These are phyloP conservation scores for Itoplectis maculator DNA, from an alignment of 2,888 invertebrate genomes.

Conservation along the genomic window DNA sequence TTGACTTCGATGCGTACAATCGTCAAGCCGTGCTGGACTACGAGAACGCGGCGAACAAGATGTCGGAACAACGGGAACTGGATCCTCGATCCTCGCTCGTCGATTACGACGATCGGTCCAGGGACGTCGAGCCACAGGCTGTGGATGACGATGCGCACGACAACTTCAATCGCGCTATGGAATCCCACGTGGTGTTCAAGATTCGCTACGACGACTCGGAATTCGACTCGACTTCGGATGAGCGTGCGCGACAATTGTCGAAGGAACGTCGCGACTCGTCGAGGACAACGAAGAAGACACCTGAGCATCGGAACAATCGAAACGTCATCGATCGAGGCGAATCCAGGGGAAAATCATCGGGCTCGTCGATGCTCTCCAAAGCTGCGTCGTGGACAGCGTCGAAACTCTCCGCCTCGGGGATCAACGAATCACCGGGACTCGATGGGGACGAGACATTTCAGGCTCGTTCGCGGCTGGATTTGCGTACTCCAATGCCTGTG, in stretches of 20 bases:
- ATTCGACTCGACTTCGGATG: slow-evolving; percentile 78
- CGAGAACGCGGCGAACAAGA: slow-evolving; percentile 77
- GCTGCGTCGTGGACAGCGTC: not conserved
- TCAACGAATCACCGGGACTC: not conserved
- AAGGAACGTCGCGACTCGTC: not conserved
- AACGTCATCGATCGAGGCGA: not conserved
- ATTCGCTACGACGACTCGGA: slow-evolving; percentile 81
- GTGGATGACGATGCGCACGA: slow-evolving; percentile 62
- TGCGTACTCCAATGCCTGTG: slow-evolving; percentile 69
- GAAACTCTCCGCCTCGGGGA: slow-evolving; percentile 25
- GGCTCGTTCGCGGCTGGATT: slow-evolving; percentile 41
- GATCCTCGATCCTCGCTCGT: slow-evolving; percentile 26
- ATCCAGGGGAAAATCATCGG: not conserved
- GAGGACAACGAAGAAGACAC: not conserved
- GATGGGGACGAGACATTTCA: slow-evolving; percentile 45
- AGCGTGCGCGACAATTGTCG: slow-evolving; percentile 61
- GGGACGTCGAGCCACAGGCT: slow-evolving; percentile 30
- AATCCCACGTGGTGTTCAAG: slow-evolving; percentile 81
- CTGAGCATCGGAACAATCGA: not conserved
- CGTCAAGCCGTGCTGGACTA: slow-evolving; percentile 81
- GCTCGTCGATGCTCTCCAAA: slow-evolving; percentile 1
- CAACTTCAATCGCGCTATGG: slow-evolving; percentile 77
- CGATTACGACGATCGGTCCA: slow-evolving; percentile 48
- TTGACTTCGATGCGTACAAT: slow-evolving; percentile 78
- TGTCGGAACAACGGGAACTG: slow-evolving; percentile 67